phyloP scores from a whole-genome alignment of 2,113 vertebrate genomes.

The Oreochromis spilurus region DNA sequence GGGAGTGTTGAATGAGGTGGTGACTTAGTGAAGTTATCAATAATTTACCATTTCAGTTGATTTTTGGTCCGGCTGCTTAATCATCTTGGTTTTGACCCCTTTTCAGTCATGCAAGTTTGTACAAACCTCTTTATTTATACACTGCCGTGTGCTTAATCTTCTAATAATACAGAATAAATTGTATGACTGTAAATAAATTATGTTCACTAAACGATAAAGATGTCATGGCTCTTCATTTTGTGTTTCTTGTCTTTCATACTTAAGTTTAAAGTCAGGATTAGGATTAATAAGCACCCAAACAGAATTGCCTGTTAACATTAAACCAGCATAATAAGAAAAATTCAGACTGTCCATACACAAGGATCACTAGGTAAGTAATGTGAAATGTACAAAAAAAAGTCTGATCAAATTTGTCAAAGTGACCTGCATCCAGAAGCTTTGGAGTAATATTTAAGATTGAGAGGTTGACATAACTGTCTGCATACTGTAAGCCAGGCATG shows the following conservation, averaged over 20 bases:
- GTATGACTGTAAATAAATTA: constrained; percentile 96
- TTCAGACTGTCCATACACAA: not conserved
- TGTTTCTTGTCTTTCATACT: not conserved
- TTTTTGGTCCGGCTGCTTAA: constrained; percentile 45
- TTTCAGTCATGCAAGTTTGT: constrained; percentile 87
- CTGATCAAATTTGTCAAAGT: not conserved
- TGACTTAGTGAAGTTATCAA: constrained; percentile 24
- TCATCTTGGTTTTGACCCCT: not conserved
- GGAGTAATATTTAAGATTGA: not conserved
- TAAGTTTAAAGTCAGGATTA: not conserved
- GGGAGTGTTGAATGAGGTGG: constrained; percentile 18
- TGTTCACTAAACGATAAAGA: constrained; percentile 73
- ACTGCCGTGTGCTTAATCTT: constrained; percentile 84
- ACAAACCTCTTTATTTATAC: constrained; percentile 96
- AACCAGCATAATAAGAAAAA: not conserved
- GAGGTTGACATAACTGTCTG: not conserved
- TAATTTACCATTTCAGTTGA: not conserved
- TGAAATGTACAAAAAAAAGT: not conserved
- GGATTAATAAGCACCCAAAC: not conserved
- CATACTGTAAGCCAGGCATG: not conserved
- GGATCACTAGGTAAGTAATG: not conserved
- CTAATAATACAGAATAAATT: constrained; percentile 84
- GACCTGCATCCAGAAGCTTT: not conserved
- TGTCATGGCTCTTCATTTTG: not conserved
- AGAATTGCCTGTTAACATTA: not conserved